Percentiles rank a stretch among this genome's conserved stretches.
Conservation (phyloP, 2,113 vertebrate genomes). For the Helogale parvula region DNA sequence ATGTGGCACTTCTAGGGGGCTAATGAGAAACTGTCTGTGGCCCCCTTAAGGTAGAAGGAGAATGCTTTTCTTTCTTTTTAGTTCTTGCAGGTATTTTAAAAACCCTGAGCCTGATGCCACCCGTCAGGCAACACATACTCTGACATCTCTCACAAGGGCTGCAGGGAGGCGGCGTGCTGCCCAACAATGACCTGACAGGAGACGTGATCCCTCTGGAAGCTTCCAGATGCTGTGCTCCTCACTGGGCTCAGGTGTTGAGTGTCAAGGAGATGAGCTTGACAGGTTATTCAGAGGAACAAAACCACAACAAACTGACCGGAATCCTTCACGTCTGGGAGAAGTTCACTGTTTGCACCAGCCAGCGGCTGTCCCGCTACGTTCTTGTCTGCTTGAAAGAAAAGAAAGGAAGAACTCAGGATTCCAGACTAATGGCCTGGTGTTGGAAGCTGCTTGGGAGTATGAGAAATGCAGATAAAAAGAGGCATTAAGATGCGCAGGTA, state of each 20-base stretch:
- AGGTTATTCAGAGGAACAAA: not conserved
- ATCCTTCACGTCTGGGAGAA: not conserved
- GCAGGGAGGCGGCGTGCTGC: not conserved
- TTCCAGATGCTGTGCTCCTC: not conserved
- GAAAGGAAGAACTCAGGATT: not conserved
- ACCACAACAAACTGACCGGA: not conserved
- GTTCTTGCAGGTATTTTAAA: not conserved
- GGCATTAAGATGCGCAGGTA: not conserved
- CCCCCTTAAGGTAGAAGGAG: not conserved
- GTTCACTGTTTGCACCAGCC: not conserved
- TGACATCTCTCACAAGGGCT: not conserved
- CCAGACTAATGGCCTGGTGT: not conserved
- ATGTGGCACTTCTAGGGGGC: not conserved
- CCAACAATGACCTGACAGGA: not conserved
- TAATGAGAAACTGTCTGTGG: not conserved
- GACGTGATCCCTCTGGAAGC: not conserved
- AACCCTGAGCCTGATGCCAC: not conserved
- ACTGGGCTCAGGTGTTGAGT: not conserved
- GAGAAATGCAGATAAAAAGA: not conserved
- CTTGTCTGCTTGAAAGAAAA: not conserved
- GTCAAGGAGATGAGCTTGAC: not conserved
- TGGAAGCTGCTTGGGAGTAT: not conserved
- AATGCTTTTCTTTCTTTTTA: not conserved
- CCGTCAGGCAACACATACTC: not conserved
- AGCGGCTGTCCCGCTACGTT: not conserved